Conservation (phyloP, 2,888 invertebrate genomes). For the Orchesellides sinensis region DNA sequence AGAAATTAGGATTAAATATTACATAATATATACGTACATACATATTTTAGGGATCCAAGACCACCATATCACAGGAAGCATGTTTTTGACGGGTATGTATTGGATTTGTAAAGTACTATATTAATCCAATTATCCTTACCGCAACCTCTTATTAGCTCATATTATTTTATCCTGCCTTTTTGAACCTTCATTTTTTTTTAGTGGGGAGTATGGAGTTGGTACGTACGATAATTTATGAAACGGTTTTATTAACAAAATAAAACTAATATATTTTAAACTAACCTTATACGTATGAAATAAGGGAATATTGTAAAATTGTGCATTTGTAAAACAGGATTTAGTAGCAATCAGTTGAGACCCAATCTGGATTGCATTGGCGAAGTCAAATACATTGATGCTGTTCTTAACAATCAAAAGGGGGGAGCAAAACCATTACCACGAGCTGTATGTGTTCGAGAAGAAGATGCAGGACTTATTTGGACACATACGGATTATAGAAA, state of each 20-base stretch:
- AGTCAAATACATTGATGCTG: slow-evolving; percentile 33
- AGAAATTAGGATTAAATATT: too few relatives aligned
- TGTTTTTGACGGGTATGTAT: slow-evolving; percentile 13
- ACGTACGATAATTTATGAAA: too few relatives aligned
- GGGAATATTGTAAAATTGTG: too few relatives aligned
- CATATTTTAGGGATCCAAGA: slow-evolving; percentile 34
- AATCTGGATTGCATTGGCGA: slow-evolving; percentile 48
- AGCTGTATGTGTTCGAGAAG: slow-evolving; percentile 44
- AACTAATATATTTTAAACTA: too few relatives aligned
- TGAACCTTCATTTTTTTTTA: background rate
- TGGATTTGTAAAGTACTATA: too few relatives aligned
- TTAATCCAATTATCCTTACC: too few relatives aligned
- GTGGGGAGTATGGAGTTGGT: too few relatives aligned
- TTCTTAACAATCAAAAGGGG: slow-evolving; percentile 40
- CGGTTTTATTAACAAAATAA: too few relatives aligned
- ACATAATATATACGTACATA: too few relatives aligned
- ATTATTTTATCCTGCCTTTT: too few relatives aligned
- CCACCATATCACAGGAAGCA: slow-evolving; percentile 49
- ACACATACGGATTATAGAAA: slow-evolving; percentile 48
- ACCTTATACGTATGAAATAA: too few relatives aligned
- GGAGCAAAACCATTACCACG: background rate
- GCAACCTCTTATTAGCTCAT: too few relatives aligned
- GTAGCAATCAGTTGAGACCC: background rate
- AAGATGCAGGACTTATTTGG: slow-evolving; percentile 64
- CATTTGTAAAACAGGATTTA: slow-evolving; percentile 37